Evolutionary conservation across 2,888 invertebrate genomes (phyloP), one percentile per base, ranked within the genome.

Genomic region (Vanessa cardui): DNA sequence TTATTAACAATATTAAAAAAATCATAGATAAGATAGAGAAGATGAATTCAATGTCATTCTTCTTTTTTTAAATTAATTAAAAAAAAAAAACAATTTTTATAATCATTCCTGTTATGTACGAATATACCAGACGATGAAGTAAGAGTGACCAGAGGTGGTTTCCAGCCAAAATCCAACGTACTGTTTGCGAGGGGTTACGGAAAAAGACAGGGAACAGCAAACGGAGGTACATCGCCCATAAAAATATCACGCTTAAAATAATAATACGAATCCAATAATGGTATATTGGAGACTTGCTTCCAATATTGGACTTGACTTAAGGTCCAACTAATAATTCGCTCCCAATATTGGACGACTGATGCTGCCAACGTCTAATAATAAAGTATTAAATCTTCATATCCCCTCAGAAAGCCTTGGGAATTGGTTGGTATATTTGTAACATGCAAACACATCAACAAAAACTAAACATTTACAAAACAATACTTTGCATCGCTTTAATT

Each of bases 171-270:
- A 74, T 81, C 85, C 70, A 86, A 87, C 70, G 78, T 87, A 64
- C 86, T 88, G 70, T 86, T 89, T 74, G 89, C 89, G 18, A 77
- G 88, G 67, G 89, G 88, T 63, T 89, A 84, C 74, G 89, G 90
- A 12, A 81, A 81, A 73, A 72, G 78, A 61, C 70, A 76, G 56
- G 71, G 74, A 66, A 58, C 58, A 66, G 68, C 58, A 63, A 63
- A 58, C 58, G 68, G 66, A 59, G 72, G 72, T 71, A 69, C 62
- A 63, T 31, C 50, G n/a, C 16, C 46, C n/a, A 33, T 33, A 39
- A 18, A 18, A 56, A 49, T 50, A 58, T 61, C 62, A 62, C 26
- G 58, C 66, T 58, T 58, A n/a, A 63, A 50, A 45, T 58, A 52
- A 63, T 59, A 52, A 63, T 21, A 67, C 46, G 49, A 61, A 15